phyloP scores from a whole-genome alignment of 1,140 invertebrate species.

The Melipona quadrifasciata region DNA sequence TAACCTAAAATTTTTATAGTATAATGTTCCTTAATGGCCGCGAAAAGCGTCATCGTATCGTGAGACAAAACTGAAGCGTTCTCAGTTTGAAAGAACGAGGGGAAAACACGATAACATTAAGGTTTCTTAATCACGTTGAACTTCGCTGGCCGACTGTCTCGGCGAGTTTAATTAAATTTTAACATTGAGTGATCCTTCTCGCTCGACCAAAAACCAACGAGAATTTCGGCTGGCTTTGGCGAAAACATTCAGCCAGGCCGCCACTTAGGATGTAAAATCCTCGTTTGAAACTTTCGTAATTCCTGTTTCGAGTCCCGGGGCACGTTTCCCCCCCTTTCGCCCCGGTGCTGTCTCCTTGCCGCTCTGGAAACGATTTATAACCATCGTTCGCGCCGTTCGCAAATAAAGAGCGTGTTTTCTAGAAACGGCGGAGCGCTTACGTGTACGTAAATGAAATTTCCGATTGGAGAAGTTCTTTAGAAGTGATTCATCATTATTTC shows the following conservation, averaged over 20 bases:
- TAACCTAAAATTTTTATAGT: no score
- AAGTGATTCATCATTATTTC: not conserved
- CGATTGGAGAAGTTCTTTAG: not conserved
- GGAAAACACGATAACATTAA: no score
- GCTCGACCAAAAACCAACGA: not conserved
- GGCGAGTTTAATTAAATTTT: constrained; percentile 66
- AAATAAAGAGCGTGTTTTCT: not conserved
- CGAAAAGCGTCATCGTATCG: no score
- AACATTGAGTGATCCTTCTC: constrained; percentile 30
- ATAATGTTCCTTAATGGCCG: no score
- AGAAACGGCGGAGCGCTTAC: no score
- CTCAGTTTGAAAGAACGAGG: not conserved
- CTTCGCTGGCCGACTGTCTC: not conserved
- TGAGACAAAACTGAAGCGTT: not conserved
- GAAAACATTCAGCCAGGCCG: constrained; percentile 1
- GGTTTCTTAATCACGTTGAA: constrained; percentile 23
- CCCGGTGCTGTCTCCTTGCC: not conserved
- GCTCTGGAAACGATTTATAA: constrained; percentile 10
- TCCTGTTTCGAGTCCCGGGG: not conserved
- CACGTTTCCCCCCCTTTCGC: not conserved
- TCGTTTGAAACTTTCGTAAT: constrained; percentile 19
- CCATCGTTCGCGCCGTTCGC: not conserved
- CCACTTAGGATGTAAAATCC: constrained; percentile 23
- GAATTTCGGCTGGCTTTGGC: constrained; percentile 10
- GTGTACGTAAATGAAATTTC: not conserved